Evolutionary conservation across 2,888 invertebrate species (phyloP).

Genomic region (Polydrusus pterygomalis): DNA sequence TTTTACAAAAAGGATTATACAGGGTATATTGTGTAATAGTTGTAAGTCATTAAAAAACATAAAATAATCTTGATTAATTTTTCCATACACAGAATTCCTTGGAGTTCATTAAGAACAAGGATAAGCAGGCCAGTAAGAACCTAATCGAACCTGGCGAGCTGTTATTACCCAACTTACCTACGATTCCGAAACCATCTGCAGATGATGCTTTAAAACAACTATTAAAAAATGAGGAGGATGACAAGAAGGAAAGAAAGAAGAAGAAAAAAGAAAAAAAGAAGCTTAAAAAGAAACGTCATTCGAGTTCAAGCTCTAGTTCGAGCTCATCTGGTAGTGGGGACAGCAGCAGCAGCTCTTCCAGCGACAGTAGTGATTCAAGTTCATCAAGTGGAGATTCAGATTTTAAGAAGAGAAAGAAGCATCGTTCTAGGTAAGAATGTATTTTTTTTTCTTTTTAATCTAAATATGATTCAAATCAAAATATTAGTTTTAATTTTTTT

Average conservation of each 20-base stretch:
- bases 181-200: slow-evolving; percentile 68
- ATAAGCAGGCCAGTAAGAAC: slow-evolving; percentile 73
- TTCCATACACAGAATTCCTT: slow-evolving; percentile 79
- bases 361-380: slow-evolving; percentile 79
- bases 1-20: too few species aligned
- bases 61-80: not conserved
- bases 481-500: too few species aligned
- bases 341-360: slow-evolving; percentile 74
- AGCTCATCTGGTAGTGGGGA: slow-evolving; percentile 75
- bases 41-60: too few species aligned
- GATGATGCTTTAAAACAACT: slow-evolving; percentile 80
- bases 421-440: slow-evolving; percentile 70
- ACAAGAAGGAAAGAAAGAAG: slow-evolving; percentile 78
- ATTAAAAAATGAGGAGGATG: slow-evolving; percentile 74
- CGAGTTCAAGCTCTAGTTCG: slow-evolving; percentile 71
- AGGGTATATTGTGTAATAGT: too few species aligned
- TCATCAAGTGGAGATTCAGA: slow-evolving; percentile 77
- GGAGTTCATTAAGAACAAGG: slow-evolving; percentile 85
- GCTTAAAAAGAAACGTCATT: slow-evolving; percentile 77
- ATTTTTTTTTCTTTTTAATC: not conserved
- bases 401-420: slow-evolving; percentile 75
- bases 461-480: too few species aligned
- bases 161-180: slow-evolving; percentile 76
- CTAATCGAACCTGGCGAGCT: slow-evolving; percentile 79
- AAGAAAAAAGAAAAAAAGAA: slow-evolving; percentile 79